phyloP scores from a whole-genome alignment of 1,140 invertebrate genomes.

The Drosophila pruinosa region DNA sequence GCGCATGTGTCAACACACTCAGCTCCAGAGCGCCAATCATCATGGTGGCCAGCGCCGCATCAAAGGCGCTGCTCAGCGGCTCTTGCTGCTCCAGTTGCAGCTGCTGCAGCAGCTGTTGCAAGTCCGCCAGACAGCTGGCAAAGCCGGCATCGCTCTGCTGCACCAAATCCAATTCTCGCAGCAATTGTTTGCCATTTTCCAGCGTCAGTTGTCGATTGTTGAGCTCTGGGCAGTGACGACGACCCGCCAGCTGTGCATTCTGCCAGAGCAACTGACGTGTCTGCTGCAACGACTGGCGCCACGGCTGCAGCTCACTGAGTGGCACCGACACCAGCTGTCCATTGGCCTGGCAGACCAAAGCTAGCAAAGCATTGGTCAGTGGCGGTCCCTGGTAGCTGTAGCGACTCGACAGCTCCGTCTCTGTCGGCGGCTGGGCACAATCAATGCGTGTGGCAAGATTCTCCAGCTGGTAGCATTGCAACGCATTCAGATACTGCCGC shows the following conservation, averaged over 20 bases:
- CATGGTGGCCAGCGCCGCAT: constrained; percentile 44
- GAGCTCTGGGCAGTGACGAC: background rate
- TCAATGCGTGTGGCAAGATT: constrained; percentile 58
- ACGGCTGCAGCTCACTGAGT: constrained; percentile 59
- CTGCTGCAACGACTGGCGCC: constrained; percentile 56
- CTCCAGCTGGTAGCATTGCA: constrained; percentile 58
- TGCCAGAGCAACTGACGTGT: constrained; percentile 68
- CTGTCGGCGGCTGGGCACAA: constrained; percentile 31
- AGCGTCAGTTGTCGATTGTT: constrained; percentile 29
- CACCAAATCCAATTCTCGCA: constrained; percentile 53
- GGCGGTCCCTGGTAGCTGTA: constrained; percentile 61
- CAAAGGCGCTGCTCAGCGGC: constrained; percentile 17
- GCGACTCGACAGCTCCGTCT: constrained; percentile 48
- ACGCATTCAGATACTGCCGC: constrained; percentile 37
- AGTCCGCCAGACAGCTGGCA: constrained; percentile 32
- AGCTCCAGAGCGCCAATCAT: constrained; percentile 82
- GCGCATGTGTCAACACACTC: constrained; percentile 83
- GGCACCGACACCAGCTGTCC: constrained; percentile 68
- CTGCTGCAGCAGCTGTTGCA: constrained; percentile 20
- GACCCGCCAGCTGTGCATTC: constrained; percentile 43
- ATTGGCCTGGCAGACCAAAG: constrained; percentile 53
- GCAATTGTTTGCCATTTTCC: constrained; percentile 41
- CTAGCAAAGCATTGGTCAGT: constrained; percentile 45
- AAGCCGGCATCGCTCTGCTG: constrained; percentile 45
- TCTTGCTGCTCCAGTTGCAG: background rate